Percentiles rank a stretch among this genome's conserved stretches.
These are phyloP conservation scores for Caenorhabditis wallacei DNA, from an alignment of 2,888 invertebrate species.

Conservation along the genomic window DNA sequence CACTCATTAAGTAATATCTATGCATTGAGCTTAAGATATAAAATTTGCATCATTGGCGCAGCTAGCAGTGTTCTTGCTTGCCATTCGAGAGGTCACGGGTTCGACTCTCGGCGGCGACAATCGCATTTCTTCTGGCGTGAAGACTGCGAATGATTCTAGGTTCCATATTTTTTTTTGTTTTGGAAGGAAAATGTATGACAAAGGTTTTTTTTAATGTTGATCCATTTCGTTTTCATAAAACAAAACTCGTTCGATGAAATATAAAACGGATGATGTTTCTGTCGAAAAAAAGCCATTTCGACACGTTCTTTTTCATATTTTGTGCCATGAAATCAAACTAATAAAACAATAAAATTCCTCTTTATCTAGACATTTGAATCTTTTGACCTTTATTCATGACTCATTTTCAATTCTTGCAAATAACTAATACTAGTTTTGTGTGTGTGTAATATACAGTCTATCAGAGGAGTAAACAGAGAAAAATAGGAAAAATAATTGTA, in stretches of 20 bases:
- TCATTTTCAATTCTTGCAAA: not conserved
- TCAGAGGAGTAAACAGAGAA: conserved; percentile 6
- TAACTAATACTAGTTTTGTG: not conserved
- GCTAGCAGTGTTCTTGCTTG: too few species aligned
- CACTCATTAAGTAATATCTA: too few species aligned
- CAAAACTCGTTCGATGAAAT: conserved; percentile 8
- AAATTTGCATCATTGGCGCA: too few species aligned
- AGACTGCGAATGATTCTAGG: too few species aligned
- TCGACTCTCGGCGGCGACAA: too few species aligned
- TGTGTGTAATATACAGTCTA: not conserved
- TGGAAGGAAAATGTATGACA: not conserved
- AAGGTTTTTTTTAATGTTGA: conserved; percentile 1
- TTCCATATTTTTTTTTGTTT: not conserved
- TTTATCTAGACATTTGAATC: not conserved
- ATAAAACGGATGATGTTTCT: not conserved
- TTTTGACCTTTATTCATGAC: conserved; percentile 16
- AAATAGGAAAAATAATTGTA: conserved; percentile 39
- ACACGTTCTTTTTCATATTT: conserved; percentile 27
- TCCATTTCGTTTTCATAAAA: not conserved
- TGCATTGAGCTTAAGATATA: too few species aligned
- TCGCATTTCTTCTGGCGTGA: too few species aligned
- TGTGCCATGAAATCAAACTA: conserved; percentile 9
- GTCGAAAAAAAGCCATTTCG: not conserved
- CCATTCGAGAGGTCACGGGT: too few species aligned
- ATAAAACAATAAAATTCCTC: conserved; percentile 4